These are phyloP conservation scores for Ammodytes dubius DNA, from an alignment of 2,113 vertebrate genomes.

Conservation along the genomic window DNA sequence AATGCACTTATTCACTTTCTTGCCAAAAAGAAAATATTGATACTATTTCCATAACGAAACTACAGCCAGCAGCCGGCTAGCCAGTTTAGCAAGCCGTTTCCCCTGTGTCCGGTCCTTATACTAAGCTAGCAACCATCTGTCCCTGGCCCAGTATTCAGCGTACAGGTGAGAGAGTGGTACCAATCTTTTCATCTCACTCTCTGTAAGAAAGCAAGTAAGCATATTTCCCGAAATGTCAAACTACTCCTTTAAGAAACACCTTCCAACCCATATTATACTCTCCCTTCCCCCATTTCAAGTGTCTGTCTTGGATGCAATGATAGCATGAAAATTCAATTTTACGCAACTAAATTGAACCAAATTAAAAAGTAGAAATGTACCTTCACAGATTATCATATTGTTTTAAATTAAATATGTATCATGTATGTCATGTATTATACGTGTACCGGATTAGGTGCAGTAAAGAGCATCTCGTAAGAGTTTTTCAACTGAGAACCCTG, in stretches of 20 bases:
- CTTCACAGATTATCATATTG: slow-evolving; percentile 48
- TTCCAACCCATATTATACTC: slow-evolving; percentile 36
- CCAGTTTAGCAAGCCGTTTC: neutral
- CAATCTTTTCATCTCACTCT: neutral
- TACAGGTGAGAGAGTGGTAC: neutral
- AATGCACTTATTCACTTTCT: neutral
- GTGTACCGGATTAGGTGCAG: slow-evolving; percentile 36
- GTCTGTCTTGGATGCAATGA: slow-evolving; percentile 60
- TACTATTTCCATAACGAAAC: neutral
- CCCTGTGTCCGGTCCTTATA: neutral
- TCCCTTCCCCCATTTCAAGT: slow-evolving; percentile 37
- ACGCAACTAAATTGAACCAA: slow-evolving; percentile 72
- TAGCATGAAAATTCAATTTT: slow-evolving; percentile 69
- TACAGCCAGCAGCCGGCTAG: neutral
- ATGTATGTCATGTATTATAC: slow-evolving; percentile 62
- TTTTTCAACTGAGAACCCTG: slow-evolving; percentile 34
- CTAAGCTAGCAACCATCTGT: neutral
- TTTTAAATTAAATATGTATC: slow-evolving; percentile 67
- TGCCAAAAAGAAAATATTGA: neutral
- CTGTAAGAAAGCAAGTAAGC: neutral
- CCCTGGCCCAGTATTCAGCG: neutral
- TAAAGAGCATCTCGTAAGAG: slow-evolving; percentile 46
- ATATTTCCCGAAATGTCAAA: slow-evolving; percentile 35
- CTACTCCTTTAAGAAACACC: slow-evolving; percentile 35
- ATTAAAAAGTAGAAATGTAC: slow-evolving; percentile 64